Conservation (phyloP, 2,888 invertebrate species). For the Tiphia femorata region DNA sequence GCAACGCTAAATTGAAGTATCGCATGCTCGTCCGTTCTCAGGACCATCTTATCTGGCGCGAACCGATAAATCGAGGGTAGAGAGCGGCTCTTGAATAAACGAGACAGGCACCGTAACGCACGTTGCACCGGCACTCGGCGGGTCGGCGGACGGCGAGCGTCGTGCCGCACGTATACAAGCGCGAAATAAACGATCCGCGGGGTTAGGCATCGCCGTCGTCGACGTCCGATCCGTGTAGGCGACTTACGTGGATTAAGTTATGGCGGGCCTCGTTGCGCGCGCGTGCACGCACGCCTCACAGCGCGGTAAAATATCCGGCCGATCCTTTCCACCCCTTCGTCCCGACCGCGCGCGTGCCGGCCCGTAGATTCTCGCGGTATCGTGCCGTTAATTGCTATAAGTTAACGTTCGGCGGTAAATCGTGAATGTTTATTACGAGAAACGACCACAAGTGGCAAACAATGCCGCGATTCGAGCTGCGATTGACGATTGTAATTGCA, state of each 20-base stretch:
- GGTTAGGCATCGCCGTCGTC: conserved; percentile 32
- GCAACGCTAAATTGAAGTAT: conserved; percentile 19
- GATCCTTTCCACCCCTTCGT: conserved; percentile 37
- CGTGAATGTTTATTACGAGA: too few relatives aligned
- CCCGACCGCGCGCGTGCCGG: conserved; percentile 20
- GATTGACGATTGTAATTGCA: too few relatives aligned
- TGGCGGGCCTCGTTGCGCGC: conserved; percentile 46
- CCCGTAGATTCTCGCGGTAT: conserved; percentile 21
- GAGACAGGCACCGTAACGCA: conserved; percentile 39
- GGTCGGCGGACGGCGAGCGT: too few relatives aligned
- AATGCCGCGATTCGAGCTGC: too few relatives aligned
- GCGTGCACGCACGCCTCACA: too few relatives aligned
- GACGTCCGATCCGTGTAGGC: conserved; percentile 36
- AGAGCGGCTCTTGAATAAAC: conserved; percentile 40
- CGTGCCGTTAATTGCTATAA: conserved; percentile 22
- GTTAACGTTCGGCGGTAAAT: neutral
- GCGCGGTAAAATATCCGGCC: conserved; percentile 34
- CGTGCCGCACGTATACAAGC: conserved; percentile 29
- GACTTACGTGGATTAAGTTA: conserved; percentile 53
- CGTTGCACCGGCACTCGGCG: conserved; percentile 22
- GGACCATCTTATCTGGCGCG: conserved; percentile 28
- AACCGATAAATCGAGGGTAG: conserved; percentile 38
- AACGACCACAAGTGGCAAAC: too few relatives aligned
- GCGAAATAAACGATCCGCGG: conserved; percentile 49
- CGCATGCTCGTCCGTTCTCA: conserved; percentile 22